phyloP scores from a whole-genome alignment of 1,140 invertebrate genomes.

The Zophobas atratus region DNA sequence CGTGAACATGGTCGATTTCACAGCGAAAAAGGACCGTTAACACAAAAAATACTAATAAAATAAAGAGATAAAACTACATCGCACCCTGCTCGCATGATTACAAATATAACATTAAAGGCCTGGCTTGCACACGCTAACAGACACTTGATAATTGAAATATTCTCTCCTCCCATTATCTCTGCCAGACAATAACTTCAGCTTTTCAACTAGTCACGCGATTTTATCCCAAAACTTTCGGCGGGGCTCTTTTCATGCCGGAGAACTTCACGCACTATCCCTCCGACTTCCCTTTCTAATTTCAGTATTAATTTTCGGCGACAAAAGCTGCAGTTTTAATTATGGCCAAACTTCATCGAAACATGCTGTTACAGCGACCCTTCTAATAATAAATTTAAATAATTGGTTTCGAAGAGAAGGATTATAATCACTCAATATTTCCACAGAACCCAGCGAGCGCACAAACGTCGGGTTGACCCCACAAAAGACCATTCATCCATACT shows the following conservation, averaged over 20 bases:
- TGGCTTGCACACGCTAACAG: slow-evolving; percentile 15
- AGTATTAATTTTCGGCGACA: background rate
- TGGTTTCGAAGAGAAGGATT: background rate
- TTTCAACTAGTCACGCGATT: slow-evolving; percentile 46
- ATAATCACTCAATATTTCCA: background rate
- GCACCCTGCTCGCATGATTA: slow-evolving; percentile 36
- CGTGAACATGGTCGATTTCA: slow-evolving; percentile 43
- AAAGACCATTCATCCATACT: too few relatives aligned
- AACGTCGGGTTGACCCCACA: too few relatives aligned
- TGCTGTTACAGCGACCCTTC: background rate
- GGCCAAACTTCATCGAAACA: too few relatives aligned
- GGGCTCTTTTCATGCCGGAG: slow-evolving; percentile 24
- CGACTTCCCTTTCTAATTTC: background rate
- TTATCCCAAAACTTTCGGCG: slow-evolving; percentile 15
- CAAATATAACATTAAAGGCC: slow-evolving; percentile 16
- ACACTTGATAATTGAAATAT: slow-evolving; percentile 47
- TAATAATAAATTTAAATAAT: slow-evolving; percentile 6
- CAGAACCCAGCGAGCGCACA: too few relatives aligned
- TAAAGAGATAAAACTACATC: slow-evolving; percentile 33
- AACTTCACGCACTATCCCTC: slow-evolving; percentile 20
- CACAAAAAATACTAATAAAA: slow-evolving; percentile 40
- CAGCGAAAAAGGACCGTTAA: slow-evolving; percentile 32
- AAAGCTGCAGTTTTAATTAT: slow-evolving; percentile 4
- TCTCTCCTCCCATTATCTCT: slow-evolving; percentile 40
- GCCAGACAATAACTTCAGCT: slow-evolving; percentile 44